Base-by-base conservation (phyloP, 2,113 vertebrate species). In the Cisticola juncidis region DNA sequence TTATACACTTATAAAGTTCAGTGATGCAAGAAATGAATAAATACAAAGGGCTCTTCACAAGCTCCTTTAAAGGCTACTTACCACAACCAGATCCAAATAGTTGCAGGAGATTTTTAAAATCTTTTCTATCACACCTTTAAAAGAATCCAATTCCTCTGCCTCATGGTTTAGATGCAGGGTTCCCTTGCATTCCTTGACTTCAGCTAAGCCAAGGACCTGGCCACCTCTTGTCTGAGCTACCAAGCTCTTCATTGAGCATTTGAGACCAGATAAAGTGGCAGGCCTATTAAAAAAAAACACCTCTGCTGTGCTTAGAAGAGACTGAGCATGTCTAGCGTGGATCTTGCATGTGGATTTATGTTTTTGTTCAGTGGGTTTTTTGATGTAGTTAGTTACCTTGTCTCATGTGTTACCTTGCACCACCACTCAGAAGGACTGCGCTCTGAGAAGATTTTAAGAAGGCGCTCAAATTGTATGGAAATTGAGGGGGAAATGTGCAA, bases 31-130 rank as follows among this genome's bases (percentile, higher is more conserved):
- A 68, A 76, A 85, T 36, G 0, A 77, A 62, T 54, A 81, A 74
- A 74, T 66, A 57, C n/a, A 78, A 86, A 89, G 61, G 33, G 50
- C 11, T 8, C 35, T 88, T 90, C 36, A 86, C 48, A 86, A 76
- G 33, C 35, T 60, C 6, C 28, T 31, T 56, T 81, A 50, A 58
- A 73, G 64, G 13, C 38, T 58, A 3, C 21, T 69, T 83, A 21
- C 21, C 22, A 40, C 48, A 81, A 51, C 17, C 29, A 85, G 73
- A 83, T 19, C 38, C 38, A 79, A 74, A n/a, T 1, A 86, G 38
- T 5, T 16, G 36, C 62, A 66, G 45, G 50, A 79, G 28, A 24
- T 65, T 86, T 72, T 58, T 3, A 4, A 81, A 50, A 54, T 69
- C 18, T 81, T 57, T 65, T 56, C 3, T 61, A 54, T 57, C 2